A percentile compares a stretch with the other conserved stretches of the same genome.
Conservation (phyloP, 2,113 vertebrate species). For the Trinectes maculatus region DNA sequence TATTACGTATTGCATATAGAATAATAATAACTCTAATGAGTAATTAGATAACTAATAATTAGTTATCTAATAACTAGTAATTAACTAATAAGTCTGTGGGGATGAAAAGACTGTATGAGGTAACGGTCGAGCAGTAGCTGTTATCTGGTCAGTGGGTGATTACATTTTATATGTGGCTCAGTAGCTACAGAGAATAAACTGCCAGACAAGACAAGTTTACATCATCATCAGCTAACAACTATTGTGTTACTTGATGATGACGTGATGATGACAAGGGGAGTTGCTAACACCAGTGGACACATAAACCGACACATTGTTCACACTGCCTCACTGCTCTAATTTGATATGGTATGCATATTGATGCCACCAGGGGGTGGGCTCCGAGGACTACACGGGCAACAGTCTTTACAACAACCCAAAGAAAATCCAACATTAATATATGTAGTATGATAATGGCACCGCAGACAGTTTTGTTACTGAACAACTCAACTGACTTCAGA, state of each 20-base stretch:
- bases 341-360: constrained; percentile 46
- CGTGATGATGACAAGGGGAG: constrained; percentile 8
- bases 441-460: constrained; percentile 6
- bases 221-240: background rate
- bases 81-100: background rate
- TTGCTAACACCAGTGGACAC: constrained; percentile 51
- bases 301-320: constrained; percentile 60
- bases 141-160: constrained; percentile 2
- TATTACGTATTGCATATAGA: no score
- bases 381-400: constrained; percentile 33
- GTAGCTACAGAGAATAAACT: constrained; percentile 23
- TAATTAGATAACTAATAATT: no score
- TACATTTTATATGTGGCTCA: constrained; percentile 32
- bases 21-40: no score
- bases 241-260: constrained; percentile 4
- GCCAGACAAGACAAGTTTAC: background rate
- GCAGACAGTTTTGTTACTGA: background rate
- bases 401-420: constrained; percentile 21
- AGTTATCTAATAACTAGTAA: no score
- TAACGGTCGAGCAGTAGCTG: background rate
- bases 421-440: constrained; percentile 28
- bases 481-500: constrained; percentile 1
- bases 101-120: background rate
- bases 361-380: constrained; percentile 19
- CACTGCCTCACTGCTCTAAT: constrained; percentile 25